Evolutionary conservation across 1,140 invertebrate species (phyloP).

Genomic region (Drosophila varians): DNA sequence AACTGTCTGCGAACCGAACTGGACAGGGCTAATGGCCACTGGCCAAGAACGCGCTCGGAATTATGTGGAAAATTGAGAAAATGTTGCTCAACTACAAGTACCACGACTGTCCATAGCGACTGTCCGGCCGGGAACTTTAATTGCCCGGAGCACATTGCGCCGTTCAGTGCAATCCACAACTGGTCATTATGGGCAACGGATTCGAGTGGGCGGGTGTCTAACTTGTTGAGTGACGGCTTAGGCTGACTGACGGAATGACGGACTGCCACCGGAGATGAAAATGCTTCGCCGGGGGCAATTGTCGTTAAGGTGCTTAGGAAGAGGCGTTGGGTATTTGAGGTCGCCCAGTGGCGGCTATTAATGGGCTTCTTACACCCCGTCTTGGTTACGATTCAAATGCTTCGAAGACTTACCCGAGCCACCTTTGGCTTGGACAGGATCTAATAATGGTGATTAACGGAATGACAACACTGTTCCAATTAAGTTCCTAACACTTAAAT

Average conservation of each 20-base stretch:
- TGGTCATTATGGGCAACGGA: slow-evolving; percentile 52
- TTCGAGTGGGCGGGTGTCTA: background rate
- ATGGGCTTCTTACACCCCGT: slow-evolving; percentile 45
- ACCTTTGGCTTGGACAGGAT: background rate
- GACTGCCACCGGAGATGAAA: slow-evolving; percentile 36
- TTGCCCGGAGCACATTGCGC: slow-evolving; percentile 37
- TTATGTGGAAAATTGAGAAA: slow-evolving; percentile 56
- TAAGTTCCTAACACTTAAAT: no score
- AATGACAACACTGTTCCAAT: slow-evolving; percentile 1
- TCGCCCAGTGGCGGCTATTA: slow-evolving; percentile 44
- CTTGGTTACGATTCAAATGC: slow-evolving; percentile 39
- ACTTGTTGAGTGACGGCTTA: slow-evolving; percentile 62
- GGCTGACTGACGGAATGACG: slow-evolving; percentile 19
- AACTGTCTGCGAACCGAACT: slow-evolving; percentile 33
- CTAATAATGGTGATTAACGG: slow-evolving; percentile 35
- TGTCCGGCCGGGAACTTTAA: slow-evolving; percentile 56
- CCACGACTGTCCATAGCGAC: slow-evolving; percentile 4
- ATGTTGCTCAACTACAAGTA: slow-evolving; percentile 33
- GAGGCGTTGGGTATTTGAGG: slow-evolving; percentile 56
- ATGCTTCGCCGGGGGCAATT: slow-evolving; percentile 37
- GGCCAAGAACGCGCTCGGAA: slow-evolving; percentile 25
- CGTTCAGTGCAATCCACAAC: slow-evolving; percentile 38
- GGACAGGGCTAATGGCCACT: slow-evolving; percentile 27
- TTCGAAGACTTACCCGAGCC: slow-evolving; percentile 13
- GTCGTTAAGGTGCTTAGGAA: slow-evolving; percentile 76